Conservation (phyloP, 2,113 vertebrate genomes). For the Daboia siamensis region DNA sequence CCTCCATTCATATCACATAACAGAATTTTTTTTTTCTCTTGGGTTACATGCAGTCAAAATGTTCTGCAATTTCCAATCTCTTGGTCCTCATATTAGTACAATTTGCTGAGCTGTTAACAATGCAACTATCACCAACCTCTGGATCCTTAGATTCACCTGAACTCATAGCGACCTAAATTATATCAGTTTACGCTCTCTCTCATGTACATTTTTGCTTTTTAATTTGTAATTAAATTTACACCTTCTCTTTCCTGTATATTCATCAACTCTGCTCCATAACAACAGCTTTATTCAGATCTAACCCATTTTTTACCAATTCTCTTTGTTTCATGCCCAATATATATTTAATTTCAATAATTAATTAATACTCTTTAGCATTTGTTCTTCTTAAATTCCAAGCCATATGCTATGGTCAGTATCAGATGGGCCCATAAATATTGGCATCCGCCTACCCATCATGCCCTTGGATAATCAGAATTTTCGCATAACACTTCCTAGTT, state of each 20-base stretch:
- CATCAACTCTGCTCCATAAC: background rate
- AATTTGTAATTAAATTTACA: background rate
- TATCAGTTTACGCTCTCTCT: background rate
- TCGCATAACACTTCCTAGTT: background rate
- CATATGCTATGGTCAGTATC: background rate
- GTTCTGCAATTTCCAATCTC: background rate
- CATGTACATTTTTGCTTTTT: background rate
- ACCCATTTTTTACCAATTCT: background rate
- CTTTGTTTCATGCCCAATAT: background rate
- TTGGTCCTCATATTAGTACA: background rate
- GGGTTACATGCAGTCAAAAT: background rate
- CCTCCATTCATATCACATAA: background rate
- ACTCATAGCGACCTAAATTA: background rate
- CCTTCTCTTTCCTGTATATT: background rate
- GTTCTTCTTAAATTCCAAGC: background rate
- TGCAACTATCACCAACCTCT: background rate
- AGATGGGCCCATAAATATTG: background rate
- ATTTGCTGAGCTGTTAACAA: background rate
- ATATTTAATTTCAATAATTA: background rate
- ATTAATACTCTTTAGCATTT: background rate
- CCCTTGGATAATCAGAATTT: background rate
- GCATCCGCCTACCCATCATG: background rate
- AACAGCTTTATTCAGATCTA: background rate
- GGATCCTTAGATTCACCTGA: background rate
- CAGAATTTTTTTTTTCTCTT: background rate